Evolutionary conservation across 2,888 invertebrate genomes (phyloP).

Genomic region (Euzophera pinguis): DNA sequence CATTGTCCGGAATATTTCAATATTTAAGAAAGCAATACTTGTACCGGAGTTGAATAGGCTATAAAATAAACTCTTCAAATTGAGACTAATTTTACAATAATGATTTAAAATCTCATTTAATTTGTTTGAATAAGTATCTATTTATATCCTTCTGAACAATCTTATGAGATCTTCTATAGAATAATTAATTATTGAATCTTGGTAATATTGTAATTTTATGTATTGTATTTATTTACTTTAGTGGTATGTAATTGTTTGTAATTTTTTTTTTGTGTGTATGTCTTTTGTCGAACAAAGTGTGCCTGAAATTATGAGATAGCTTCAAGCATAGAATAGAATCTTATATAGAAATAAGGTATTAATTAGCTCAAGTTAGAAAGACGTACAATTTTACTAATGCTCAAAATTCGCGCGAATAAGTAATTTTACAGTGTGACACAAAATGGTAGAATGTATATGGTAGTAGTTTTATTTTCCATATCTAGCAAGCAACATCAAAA

Average conservation of each 20-base stretch:
- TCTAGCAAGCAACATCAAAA: too few relatives aligned
- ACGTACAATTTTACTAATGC: slow-evolving; percentile 11
- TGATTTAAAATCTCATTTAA: too few relatives aligned
- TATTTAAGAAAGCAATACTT: not conserved
- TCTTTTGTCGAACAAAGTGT: slow-evolving; percentile 16
- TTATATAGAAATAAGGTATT: slow-evolving; percentile 11
- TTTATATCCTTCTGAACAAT: not conserved
- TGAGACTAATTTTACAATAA: not conserved
- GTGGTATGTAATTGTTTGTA: slow-evolving; percentile 4
- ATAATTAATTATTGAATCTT: slow-evolving; percentile 2
- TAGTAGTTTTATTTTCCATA: too few relatives aligned
- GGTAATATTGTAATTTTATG: slow-evolving; percentile 1
- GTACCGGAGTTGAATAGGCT: not conserved
- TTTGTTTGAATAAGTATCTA: too few relatives aligned
- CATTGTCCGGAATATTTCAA: slow-evolving; percentile 5
- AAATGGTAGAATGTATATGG: too few relatives aligned
- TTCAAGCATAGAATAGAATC: slow-evolving; percentile 21
- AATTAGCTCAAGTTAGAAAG: slow-evolving; percentile 2
- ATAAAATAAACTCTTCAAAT: slow-evolving; percentile 4
- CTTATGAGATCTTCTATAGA: not conserved
- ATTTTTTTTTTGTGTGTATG: not conserved
- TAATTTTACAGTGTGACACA: too few relatives aligned
- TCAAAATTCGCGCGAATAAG: slow-evolving; percentile 15
- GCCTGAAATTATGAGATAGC: slow-evolving; percentile 20
- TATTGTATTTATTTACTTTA: slow-evolving; percentile 4